phyloP scores from a whole-genome alignment of 2,797 vertebrate genomes.

The Tinamus major region DNA sequence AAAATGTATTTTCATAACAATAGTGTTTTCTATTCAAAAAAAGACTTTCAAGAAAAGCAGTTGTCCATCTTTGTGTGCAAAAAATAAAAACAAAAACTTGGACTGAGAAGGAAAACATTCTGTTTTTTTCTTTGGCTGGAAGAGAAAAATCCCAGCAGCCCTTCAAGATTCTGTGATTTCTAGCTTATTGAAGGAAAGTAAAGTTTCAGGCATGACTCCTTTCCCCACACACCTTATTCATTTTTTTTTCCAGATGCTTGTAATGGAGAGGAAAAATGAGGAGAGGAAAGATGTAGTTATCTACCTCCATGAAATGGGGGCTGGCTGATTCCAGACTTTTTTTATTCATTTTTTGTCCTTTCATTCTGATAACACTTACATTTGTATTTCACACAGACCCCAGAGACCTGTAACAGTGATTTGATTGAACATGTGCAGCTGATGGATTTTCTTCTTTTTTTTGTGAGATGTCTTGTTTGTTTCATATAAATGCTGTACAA shows the following conservation, averaged over 20 bases:
- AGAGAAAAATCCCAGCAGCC: not conserved
- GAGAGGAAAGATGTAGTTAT: constrained; percentile 46
- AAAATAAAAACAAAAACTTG: not conserved
- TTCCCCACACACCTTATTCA: constrained; percentile 35
- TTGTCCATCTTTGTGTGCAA: not conserved
- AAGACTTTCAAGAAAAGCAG: not conserved
- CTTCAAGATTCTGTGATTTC: not conserved
- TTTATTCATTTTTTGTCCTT: constrained; percentile 47
- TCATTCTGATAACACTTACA: constrained; percentile 37
- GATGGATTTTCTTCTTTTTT: not conserved
- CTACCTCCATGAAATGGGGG: constrained; percentile 32
- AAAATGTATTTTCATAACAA: not conserved
- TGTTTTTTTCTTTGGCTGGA: not conserved
- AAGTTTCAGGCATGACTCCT: constrained; percentile 1
- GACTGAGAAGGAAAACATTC: not conserved
- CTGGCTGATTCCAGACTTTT: constrained; percentile 29
- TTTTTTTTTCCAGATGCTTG: constrained; percentile 29
- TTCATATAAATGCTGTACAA: constrained; percentile 24
- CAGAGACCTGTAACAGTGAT: not conserved
- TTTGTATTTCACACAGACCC: constrained; percentile 33
- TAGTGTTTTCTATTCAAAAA: not conserved
- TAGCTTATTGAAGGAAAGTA: constrained; percentile 17
- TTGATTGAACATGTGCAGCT: not conserved
- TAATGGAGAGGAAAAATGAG: constrained; percentile 36
- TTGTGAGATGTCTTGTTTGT: constrained; percentile 35